Conservation (phyloP, 2,888 invertebrate genomes). For the Drosophila subsilvestris region DNA sequence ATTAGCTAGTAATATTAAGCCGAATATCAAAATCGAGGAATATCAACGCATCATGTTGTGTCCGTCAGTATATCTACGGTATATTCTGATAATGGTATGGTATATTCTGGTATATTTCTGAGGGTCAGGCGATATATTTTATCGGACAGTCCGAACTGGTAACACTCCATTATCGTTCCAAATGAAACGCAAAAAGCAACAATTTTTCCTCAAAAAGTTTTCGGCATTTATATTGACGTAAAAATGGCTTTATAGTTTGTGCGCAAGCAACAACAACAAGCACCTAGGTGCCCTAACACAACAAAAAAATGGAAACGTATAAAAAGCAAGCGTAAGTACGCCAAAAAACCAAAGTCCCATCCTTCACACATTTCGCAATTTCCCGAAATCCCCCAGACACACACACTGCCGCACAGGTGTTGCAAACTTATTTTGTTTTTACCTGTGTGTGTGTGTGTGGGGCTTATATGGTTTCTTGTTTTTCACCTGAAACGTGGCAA, state of each 20-base stretch:
- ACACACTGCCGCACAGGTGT: conserved; percentile 7
- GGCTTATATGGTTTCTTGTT: conserved; percentile 28
- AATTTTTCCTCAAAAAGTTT: conserved; percentile 69
- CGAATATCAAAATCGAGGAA: no score
- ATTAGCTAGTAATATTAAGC: no score
- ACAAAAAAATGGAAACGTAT: conserved; percentile 80
- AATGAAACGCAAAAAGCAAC: conserved; percentile 83
- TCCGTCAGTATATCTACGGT: no score
- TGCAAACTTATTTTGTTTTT: conserved; percentile 34
- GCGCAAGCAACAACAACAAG: conserved; percentile 75
- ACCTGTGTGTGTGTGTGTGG: conserved; percentile 21
- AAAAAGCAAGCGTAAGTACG: conserved; percentile 78
- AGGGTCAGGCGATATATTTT: no score
- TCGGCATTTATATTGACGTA: conserved; percentile 85
- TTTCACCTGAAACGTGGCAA: conserved; percentile 65
- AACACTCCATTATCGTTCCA: conserved; percentile 59
- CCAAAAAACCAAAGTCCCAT: neutral
- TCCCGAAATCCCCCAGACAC: conserved; percentile 1
- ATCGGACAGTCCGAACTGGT: no score
- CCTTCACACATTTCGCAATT: conserved; percentile 55
- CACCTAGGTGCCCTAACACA: conserved; percentile 82
- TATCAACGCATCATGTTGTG: no score
- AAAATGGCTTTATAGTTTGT: conserved; percentile 90
- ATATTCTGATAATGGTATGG: no score
- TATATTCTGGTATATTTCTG: no score